Evolutionary conservation across 2,888 invertebrate genomes (phyloP).

Genomic region (Enoplolaimus lenunculus): DNA sequence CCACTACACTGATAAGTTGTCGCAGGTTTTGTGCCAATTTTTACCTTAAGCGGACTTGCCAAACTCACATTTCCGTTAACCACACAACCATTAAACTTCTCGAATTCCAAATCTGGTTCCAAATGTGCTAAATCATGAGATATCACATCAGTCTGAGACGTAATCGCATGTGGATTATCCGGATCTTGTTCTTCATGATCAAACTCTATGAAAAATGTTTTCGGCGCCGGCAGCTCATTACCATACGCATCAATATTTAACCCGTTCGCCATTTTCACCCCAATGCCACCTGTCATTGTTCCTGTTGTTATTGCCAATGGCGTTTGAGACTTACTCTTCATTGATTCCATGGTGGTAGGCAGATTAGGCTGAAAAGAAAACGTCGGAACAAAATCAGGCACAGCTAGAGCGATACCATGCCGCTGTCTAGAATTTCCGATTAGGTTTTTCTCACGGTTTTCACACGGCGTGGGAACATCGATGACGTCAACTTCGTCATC

Average conservation of each 20-base stretch:
- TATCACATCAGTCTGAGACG: not conserved
- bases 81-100: not conserved
- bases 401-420: no score
- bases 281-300: not conserved
- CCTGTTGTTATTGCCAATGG: not conserved
- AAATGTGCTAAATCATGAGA: no score
- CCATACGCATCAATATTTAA: not conserved
- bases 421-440: no score
- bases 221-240: not conserved
- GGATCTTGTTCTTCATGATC: not conserved
- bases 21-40: not conserved
- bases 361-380: no score
- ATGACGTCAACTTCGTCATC: no score
- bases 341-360: no score
- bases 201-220: not conserved
- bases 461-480: no score
- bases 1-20: no score
- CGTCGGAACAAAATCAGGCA: no score
- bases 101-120: not conserved
- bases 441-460: no score
- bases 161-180: not conserved
- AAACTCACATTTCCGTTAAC: not conserved
- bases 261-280: not conserved
- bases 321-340: no score
- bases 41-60: not conserved